Evolutionary conservation across 2,797 vertebrate genomes (phyloP), one percentile per base, ranked within the genome.

Genomic region (Erethizon dorsatum): DNA sequence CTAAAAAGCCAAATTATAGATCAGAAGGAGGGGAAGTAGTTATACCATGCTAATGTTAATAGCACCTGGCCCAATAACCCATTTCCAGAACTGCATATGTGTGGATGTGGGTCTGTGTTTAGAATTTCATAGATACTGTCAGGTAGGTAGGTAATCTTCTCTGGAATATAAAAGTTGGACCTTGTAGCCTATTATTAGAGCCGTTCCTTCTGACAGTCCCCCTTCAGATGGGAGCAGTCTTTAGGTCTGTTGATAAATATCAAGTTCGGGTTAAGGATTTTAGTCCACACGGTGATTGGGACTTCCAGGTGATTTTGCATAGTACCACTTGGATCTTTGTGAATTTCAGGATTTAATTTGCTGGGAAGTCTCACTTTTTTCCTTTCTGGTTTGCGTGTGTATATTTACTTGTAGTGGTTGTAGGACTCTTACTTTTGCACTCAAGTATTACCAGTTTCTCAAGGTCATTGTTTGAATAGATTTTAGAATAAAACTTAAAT

Each of bases 401-500:
- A 20, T 13, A 8, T 56, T 52, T 78, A 33, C 0, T 15, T 26
- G 22, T 54, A 28, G 45, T 71, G 50, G 22, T 78, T 3, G 5
- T 85, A 45, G 41, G 10, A 12, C 17, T 33, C n/a, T 94, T 88
- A 18, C 37, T 88, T 78, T 90, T 90, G 47, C 4, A 77, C 52
- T 92, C 3, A 9, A 15, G 18, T 71, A 45, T 54, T 28, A n/a
- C 57, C n/a, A 52, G 1, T 94, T 92, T 95, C n/a, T 89, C 63
- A 5, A 59, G 56, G 41, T 52, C 65, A 78, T 22, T 77, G 59
- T 95, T 69, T 83, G 37, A 82, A 54, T 77, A 90, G 54, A 47
- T 56, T 86, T 96, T 90, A 69, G n/a, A 89, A 47, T 95, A 67
- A 78, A 88, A 95, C 83, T 56, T 86, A 93, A 94, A 54, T 37